A percentile compares a stretch with the other conserved stretches of the same genome.
Evolutionary conservation across 2,797 vertebrate genomes (phyloP).

Genomic region (Uromys caudimaculatus): DNA sequence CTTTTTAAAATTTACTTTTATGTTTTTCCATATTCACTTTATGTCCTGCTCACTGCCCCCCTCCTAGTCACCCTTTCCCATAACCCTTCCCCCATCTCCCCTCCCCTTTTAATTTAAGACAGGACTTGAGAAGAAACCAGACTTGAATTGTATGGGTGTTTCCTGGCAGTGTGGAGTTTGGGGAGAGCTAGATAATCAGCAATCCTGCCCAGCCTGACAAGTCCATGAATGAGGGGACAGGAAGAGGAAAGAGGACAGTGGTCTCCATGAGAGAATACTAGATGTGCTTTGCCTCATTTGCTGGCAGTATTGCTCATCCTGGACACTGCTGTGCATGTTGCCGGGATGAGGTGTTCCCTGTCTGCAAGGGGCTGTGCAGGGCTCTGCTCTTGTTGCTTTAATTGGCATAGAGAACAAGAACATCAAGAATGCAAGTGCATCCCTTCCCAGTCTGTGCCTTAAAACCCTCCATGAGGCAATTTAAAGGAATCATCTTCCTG

Average conservation of each 20-base stretch:
- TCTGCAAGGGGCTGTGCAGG: neutral
- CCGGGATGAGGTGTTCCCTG: conserved; percentile 28
- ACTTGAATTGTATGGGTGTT: neutral
- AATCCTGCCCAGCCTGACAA: neutral
- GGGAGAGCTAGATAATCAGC: neutral
- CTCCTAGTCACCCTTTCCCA: neutral
- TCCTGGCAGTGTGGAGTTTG: neutral
- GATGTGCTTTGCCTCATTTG: neutral
- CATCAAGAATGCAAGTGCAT: conserved; percentile 63
- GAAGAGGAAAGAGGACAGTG: neutral
- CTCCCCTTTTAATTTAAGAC: conserved; percentile 3
- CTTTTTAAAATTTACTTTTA: neutral
- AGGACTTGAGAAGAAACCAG: conserved; percentile 38
- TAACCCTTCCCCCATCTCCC: neutral
- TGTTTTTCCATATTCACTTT: neutral
- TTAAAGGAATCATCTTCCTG: conserved; percentile 68
- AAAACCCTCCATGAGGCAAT: conserved; percentile 55
- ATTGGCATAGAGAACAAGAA: conserved; percentile 65
- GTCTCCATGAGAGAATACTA: neutral
- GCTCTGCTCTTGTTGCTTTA: conserved; percentile 55
- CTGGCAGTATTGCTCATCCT: conserved; percentile 37
- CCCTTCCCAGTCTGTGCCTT: conserved; percentile 34
- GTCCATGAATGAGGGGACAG: conserved; percentile 6
- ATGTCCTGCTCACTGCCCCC: neutral
- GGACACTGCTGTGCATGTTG: conserved; percentile 22